Evolutionary conservation across 2,888 invertebrate genomes (phyloP).

Genomic region (Strigamia maritima): DNA sequence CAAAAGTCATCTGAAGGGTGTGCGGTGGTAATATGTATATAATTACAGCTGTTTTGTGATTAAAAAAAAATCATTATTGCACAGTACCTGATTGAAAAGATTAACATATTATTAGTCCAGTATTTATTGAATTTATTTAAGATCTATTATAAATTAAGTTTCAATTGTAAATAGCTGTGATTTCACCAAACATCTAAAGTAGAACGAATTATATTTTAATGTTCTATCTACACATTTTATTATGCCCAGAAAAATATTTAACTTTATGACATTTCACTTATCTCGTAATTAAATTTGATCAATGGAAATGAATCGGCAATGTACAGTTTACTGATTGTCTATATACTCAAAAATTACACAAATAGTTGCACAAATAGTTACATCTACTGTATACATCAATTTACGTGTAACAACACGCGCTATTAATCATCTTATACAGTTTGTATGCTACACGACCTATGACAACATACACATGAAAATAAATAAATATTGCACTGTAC

Average conservation of each 20-base stretch:
- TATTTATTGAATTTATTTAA: no score
- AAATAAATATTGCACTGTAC: conserved; percentile 3
- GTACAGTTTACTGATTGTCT: background rate
- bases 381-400: background rate
- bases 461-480: background rate
- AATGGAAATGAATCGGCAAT: background rate
- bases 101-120: no score
- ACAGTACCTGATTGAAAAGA: no score
- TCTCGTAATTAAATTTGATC: background rate
- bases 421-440: background rate
- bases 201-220: background rate
- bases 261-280: background rate
- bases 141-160: no score
- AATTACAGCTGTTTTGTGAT: no score
- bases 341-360: background rate
- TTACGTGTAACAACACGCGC: background rate
- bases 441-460: background rate
- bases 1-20: no score
- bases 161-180: background rate
- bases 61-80: no score
- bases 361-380: background rate
- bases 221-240: background rate
- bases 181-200: background rate
- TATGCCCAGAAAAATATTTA: background rate
- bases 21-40: no score